Evolutionary conservation across 2,113 vertebrate genomes (phyloP).

Genomic region (Chitala chitala): DNA sequence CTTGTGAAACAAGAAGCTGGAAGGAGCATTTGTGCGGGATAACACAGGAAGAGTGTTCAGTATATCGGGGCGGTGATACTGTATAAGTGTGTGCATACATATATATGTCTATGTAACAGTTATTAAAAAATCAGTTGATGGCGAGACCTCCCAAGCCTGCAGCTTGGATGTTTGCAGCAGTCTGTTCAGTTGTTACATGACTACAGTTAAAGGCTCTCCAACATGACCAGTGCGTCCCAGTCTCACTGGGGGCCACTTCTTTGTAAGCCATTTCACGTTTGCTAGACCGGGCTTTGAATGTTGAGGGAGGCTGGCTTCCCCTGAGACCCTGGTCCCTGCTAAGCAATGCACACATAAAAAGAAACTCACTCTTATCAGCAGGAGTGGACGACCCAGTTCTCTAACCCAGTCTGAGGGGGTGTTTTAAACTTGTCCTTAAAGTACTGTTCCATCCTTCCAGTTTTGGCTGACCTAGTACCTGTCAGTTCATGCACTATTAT

Average conservation of each 20-base stretch:
- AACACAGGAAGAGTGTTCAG: too few species aligned
- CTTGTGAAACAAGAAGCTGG: too few species aligned
- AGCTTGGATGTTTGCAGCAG: too few species aligned
- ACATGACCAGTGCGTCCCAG: too few species aligned
- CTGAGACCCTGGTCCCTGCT: slow-evolving; percentile 66
- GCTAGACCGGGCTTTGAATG: slow-evolving; percentile 83
- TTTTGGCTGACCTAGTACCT: not conserved
- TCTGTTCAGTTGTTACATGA: too few species aligned
- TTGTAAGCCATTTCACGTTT: slow-evolving; percentile 86
- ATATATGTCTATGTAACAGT: too few species aligned
- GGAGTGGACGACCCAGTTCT: slow-evolving; percentile 63
- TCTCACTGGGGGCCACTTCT: slow-evolving; percentile 80
- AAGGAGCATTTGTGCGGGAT: too few species aligned
- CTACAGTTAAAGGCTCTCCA: too few species aligned
- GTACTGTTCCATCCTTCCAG: slow-evolving; percentile 2
- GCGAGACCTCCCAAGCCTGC: too few species aligned
- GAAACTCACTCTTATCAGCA: slow-evolving; percentile 64
- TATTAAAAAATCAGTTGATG: too few species aligned
- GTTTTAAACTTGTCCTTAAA: slow-evolving; percentile 12
- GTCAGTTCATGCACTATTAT: not conserved
- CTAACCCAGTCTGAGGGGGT: slow-evolving; percentile 44
- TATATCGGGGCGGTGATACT: too few species aligned
- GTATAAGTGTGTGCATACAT: too few species aligned
- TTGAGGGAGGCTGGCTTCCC: slow-evolving; percentile 75
- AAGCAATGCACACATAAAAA: slow-evolving; percentile 57